phyloP scores from a whole-genome alignment of 2,113 vertebrate genomes.

The Dunckerocampus dactyliophorus region DNA sequence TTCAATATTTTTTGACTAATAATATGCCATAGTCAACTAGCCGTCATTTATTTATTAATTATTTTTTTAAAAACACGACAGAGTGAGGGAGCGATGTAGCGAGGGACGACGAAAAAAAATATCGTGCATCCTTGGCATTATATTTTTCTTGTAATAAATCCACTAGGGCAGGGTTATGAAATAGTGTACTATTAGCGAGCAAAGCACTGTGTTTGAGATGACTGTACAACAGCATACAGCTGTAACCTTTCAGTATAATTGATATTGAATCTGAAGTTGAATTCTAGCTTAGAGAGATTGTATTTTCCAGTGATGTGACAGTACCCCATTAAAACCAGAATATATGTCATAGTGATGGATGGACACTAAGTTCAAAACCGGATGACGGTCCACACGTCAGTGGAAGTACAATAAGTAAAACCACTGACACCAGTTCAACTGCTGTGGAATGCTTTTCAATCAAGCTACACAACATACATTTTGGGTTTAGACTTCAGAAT shows the following conservation, averaged over 20 bases:
- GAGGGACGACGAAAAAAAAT: too few species aligned
- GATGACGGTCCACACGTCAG: constrained; percentile 14
- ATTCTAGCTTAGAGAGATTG: background rate
- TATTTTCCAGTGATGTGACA: constrained; percentile 8
- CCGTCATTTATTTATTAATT: too few species aligned
- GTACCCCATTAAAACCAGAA: constrained; percentile 30
- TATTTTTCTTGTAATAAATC: too few species aligned
- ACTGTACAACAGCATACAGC: background rate
- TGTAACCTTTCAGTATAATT: background rate
- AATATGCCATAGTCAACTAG: too few species aligned
- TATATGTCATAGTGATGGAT: constrained; percentile 22
- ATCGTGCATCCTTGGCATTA: too few species aligned
- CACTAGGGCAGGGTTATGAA: background rate
- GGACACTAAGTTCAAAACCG: constrained; percentile 11
- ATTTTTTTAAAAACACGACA: too few species aligned
- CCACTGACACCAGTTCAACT: constrained; percentile 1
- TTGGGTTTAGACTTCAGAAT: background rate
- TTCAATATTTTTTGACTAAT: too few species aligned
- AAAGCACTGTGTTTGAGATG: background rate
- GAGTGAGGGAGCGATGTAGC: too few species aligned
- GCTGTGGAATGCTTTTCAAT: background rate
- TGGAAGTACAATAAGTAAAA: constrained; percentile 2
- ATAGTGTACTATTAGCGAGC: background rate
- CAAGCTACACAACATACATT: background rate
- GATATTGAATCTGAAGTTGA: background rate